These are phyloP conservation scores for Oceanodroma tethys DNA, from an alignment of 2,113 vertebrate genomes.

Conservation along the genomic window DNA sequence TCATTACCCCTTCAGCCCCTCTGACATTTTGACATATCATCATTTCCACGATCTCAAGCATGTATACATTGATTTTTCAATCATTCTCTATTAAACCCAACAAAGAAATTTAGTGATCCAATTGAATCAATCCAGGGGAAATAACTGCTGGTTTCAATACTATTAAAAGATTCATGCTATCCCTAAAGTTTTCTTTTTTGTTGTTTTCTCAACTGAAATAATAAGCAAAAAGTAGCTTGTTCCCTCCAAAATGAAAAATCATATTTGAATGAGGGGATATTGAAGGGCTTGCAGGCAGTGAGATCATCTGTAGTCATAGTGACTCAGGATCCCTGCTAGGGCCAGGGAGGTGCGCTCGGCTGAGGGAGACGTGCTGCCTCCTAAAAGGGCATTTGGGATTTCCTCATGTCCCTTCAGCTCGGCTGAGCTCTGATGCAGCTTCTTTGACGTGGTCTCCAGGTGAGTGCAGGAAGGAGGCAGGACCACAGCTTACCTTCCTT, in stretches of 20 bases:
- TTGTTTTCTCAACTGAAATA: conserved; percentile 33
- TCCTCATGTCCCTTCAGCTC: accelerated
- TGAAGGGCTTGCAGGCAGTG: not conserved
- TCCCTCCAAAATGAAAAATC: not conserved
- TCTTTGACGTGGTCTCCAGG: not conserved
- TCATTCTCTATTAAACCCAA: conserved; percentile 66
- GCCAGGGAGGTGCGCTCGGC: accelerated
- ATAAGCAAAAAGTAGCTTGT: not conserved
- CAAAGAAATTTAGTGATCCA: conserved; percentile 70
- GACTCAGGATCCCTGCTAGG: not conserved
- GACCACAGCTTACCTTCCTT: not conserved
- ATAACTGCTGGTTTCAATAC: conserved; percentile 57
- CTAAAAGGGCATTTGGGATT: not conserved
- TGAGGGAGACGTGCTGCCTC: accelerated
- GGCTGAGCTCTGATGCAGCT: not conserved
- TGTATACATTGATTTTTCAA: conserved; percentile 73
- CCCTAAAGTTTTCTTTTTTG: conserved; percentile 39
- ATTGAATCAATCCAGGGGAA: conserved; percentile 67
- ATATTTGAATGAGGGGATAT: not conserved
- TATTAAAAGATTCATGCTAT: conserved; percentile 51
- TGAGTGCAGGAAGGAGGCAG: not conserved
- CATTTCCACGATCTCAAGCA: conserved; percentile 68
- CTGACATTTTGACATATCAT: conserved; percentile 75
- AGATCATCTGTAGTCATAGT: not conserved
- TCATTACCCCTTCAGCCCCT: conserved; percentile 70